These are phyloP conservation scores for Tenodera sinensis DNA, from an alignment of 2,888 invertebrate species.

Conservation along the genomic window DNA sequence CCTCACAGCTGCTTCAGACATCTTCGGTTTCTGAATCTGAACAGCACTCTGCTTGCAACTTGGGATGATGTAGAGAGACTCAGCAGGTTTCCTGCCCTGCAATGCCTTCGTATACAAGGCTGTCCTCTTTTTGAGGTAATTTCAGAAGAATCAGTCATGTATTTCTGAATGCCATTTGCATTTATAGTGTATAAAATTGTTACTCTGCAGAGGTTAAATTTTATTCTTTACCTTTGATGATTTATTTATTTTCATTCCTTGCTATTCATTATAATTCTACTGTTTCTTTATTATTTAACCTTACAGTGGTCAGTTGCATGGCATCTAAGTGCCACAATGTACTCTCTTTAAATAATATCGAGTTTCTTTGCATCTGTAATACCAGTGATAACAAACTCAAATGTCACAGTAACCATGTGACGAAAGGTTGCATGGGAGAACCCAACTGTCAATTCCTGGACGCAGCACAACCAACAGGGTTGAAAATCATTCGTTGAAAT, in stretches of 20 bases:
- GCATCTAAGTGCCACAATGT: not conserved
- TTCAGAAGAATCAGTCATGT: not conserved
- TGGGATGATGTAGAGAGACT: slow-evolving; percentile 90
- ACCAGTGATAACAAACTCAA: not conserved
- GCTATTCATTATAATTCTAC: not conserved
- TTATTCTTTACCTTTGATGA: not conserved
- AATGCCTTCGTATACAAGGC: slow-evolving; percentile 79
- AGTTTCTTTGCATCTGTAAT: too few species aligned
- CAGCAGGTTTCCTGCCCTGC: slow-evolving; percentile 75
- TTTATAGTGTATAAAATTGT: too few species aligned
- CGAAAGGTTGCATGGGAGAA: too few species aligned
- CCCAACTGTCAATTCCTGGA: too few species aligned
- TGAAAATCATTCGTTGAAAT: too few species aligned
- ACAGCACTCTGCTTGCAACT: slow-evolving; percentile 74
- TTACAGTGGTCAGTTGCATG: not conserved
- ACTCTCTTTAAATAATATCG: too few species aligned
- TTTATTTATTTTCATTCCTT: not conserved
- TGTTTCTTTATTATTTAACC: not conserved
- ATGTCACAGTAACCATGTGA: not conserved
- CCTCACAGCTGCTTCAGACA: slow-evolving; percentile 60
- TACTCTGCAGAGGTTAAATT: slow-evolving; percentile 5
- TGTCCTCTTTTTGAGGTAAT: slow-evolving; percentile 57
- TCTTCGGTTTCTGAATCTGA: slow-evolving; percentile 77
- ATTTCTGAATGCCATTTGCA: too few species aligned
- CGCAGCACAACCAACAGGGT: too few species aligned